These are phyloP conservation scores for Megalonaias nervosa DNA, from an alignment of 1,140 invertebrate genomes.

Conservation along the genomic window DNA sequence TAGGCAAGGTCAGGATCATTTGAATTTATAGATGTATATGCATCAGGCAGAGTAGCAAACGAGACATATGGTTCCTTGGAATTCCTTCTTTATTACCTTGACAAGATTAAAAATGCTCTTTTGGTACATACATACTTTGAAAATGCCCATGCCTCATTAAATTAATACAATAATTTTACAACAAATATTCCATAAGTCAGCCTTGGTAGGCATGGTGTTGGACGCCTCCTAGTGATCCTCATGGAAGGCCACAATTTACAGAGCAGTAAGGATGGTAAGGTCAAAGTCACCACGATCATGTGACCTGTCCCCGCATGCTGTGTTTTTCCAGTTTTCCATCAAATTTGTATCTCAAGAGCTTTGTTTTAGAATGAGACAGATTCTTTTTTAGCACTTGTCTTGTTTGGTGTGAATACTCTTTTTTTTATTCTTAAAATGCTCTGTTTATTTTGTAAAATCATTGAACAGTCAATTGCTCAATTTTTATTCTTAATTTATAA, in stretches of 20 bases:
- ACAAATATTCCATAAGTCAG: too few relatives aligned
- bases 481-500: too few relatives aligned
- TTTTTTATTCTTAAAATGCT: constrained; percentile 1
- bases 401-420: neutral
- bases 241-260: constrained; percentile 77
- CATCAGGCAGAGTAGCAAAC: too few relatives aligned
- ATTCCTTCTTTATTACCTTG: too few relatives aligned
- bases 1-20: too few relatives aligned
- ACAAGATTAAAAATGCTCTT: too few relatives aligned
- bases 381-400: neutral
- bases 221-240: constrained; percentile 80
- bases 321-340: constrained; percentile 4
- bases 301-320: neutral
- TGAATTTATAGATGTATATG: too few relatives aligned
- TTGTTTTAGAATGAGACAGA: constrained; percentile 1
- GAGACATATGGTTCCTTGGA: too few relatives aligned
- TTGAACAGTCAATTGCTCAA: neutral
- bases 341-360: constrained; percentile 4
- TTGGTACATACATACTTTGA: too few relatives aligned
- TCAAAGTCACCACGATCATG: neutral
- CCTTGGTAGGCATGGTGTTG: constrained; percentile 71
- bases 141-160: too few relatives aligned
- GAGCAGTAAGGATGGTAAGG: constrained; percentile 71
- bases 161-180: too few relatives aligned
- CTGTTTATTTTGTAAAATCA: neutral